These are phyloP conservation scores for Bombycilla garrulus DNA, from an alignment of 2,113 vertebrate genomes.

Conservation along the genomic window DNA sequence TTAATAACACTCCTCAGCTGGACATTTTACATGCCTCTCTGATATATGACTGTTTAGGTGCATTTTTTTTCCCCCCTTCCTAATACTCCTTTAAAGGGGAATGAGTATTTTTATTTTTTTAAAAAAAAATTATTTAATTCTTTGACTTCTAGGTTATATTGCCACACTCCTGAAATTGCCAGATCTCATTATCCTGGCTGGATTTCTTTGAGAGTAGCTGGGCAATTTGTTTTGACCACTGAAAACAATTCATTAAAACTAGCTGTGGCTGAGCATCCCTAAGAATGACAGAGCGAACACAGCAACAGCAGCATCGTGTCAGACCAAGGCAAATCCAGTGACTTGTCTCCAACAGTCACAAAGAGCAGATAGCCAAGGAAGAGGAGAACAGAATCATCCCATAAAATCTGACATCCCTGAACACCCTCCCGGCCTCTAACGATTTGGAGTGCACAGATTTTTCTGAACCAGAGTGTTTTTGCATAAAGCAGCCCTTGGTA, in stretches of 20 bases:
- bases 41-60: conserved; percentile 63
- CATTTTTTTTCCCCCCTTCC: not conserved
- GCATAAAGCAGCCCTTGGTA: not conserved
- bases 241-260: conserved; percentile 11
- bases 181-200: not conserved
- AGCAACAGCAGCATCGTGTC: not conserved
- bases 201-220: not conserved
- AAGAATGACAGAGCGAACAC: not conserved
- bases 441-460: not conserved
- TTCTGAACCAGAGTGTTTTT: not conserved
- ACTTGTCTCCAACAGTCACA: not conserved
- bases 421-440: not conserved
- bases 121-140: not conserved
- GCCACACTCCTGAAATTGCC: not conserved
- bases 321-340: not conserved
- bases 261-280: not conserved
- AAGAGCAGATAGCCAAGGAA: not conserved
- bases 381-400: not conserved
- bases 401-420: not conserved
- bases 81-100: conserved; percentile 38
- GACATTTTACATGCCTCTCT: conserved; percentile 37
- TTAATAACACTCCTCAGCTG: conserved; percentile 65
- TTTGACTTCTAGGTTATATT: not conserved
- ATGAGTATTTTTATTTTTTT: not conserved
- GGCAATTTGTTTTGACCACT: not conserved